phyloP scores from a whole-genome alignment of 2,888 invertebrate genomes.

The Ophion obscuratus region DNA sequence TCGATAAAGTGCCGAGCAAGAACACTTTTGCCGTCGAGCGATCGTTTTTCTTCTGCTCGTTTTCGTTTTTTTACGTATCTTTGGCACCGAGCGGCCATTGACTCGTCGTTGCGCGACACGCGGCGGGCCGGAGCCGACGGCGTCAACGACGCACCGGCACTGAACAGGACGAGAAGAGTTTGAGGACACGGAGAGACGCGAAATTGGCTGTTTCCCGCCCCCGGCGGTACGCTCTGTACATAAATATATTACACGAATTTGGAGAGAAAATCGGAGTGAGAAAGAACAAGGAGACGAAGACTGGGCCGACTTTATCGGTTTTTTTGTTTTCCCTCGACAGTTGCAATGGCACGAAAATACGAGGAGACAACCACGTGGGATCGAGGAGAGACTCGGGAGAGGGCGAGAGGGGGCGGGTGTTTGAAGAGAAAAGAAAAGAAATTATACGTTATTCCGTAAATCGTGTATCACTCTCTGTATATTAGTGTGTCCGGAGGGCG shows the following conservation, averaged over 20 bases:
- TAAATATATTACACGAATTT: conserved; percentile 54
- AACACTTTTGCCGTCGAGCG: not conserved
- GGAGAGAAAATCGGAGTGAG: conserved; percentile 7
- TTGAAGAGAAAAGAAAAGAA: conserved; percentile 28
- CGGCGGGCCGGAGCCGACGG: not conserved
- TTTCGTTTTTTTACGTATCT: conserved; percentile 46
- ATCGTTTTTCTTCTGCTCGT: conserved; percentile 10
- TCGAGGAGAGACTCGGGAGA: conserved; percentile 2
- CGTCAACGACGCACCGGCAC: not conserved
- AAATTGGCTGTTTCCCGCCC: not conserved
- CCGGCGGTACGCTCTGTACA: conserved; percentile 36
- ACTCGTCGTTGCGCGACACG: conserved; percentile 41
- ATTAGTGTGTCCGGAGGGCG: conserved; percentile 45
- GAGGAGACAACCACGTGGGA: conserved; percentile 7
- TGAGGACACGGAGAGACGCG: conserved; percentile 2
- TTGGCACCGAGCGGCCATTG: conserved; percentile 60
- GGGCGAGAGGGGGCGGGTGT: conserved; percentile 22
- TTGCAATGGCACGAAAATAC: conserved; percentile 23
- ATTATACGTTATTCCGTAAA: conserved; percentile 28
- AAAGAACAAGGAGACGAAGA: conserved; percentile 17
- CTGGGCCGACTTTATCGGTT: not conserved
- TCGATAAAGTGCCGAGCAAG: not conserved
- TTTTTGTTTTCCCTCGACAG: conserved; percentile 12
- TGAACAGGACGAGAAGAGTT: conserved; percentile 5
- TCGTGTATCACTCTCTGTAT: conserved; percentile 49